Evolutionary conservation across 2,888 invertebrate species (phyloP), one percentile per base, ranked within the genome.

Genomic region (Epinotia ramella): DNA sequence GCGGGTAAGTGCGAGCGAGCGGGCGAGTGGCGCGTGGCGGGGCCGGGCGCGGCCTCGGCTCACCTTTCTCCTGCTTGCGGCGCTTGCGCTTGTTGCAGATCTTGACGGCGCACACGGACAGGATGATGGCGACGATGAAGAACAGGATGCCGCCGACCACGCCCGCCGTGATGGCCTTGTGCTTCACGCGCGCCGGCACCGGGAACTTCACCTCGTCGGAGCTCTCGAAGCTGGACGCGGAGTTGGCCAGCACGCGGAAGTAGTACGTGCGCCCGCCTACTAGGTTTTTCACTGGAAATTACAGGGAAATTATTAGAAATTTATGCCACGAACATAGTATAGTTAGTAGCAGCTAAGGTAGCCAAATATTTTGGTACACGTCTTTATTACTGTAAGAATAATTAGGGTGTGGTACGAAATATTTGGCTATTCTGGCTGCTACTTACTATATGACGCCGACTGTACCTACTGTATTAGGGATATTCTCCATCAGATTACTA

Each of bases 1-100:
- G 13, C 16, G 16, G 1, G 57, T n/a, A 28, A 68, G 70, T 62
- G 88, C 89, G 79, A 83, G 89, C 90, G 90, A 89, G 88, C 86
- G 86, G 85, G 53, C 33, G n/a, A n/a, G n/a, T n/a, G n/a, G 44
- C 62, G 62, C 62, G 62, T 12, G 71, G 65, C 71, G 71, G 66
- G 70, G 65, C 71, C 71, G 20, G 79, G 77, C 79, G 79, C 77
- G 68, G 74, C 71, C 64, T 64, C n/a, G 12, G 72, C 95, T 95
- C 96, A 99, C 99, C 99, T 98, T 99, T 98, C 95, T 98, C 98
- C 95, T 98, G 98, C 96, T 98, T 98, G 95, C 98, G 97, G 87
- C 98, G 96, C 95, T 98, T 98, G 89, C 98, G 96, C 95, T 98
- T 98, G 95, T 99, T 99, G 96, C 98, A 98, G 93, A 99, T 98